Evolutionary conservation across 1,140 invertebrate genomes (phyloP), one percentile per base, ranked within the genome.

Genomic region (Zaprionus nigranus): DNA sequence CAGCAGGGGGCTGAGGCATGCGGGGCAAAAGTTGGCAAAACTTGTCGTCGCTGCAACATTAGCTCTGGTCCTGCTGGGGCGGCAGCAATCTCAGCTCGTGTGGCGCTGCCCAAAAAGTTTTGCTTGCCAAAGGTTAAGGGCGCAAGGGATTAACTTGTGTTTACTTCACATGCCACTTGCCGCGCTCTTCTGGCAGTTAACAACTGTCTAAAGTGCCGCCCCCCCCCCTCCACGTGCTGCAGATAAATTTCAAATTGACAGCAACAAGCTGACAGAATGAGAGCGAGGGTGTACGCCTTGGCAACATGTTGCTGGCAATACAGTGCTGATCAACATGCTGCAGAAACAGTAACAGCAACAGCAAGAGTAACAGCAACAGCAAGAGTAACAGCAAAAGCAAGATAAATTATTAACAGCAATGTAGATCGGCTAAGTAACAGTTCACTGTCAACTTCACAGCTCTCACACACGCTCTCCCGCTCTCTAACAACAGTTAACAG

Each of bases 41-140:
- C 51, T 88, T 87, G 80, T 83, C 80, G 80, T 77, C 82, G 67
- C 62, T 71, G 77, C 84, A 72, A 83, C 80, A 80, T 83, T 88
- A 80, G 77, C 73, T 67, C 5, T 3, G 26, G 61, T 58, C 67
- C 66, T 63, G 20, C n/a, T 40, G 60, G 54, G 17, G 20, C 46
- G 46, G 34, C 26, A 57, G 36, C 72, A 70, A 75, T 70, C 65
- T 75, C 66, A 57, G 66, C 51, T 22, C 46, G 11, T 15, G 51
- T 58, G 7, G 36, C 43, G 58, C 54, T 36, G 54, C 15, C 40
- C 6, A 9, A 60, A 64, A 75, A 75, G 59, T 75, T 75, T 53
- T 12, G 20, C 28, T 15, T 34, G 67, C 60, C 53, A 71, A 71
- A 70, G 75, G 63, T 70, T 74, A 64, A 56, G 60, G 61, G 49